Base-by-base conservation (phyloP, 2,113 vertebrate genomes). In the Eulemur rufifrons region DNA sequence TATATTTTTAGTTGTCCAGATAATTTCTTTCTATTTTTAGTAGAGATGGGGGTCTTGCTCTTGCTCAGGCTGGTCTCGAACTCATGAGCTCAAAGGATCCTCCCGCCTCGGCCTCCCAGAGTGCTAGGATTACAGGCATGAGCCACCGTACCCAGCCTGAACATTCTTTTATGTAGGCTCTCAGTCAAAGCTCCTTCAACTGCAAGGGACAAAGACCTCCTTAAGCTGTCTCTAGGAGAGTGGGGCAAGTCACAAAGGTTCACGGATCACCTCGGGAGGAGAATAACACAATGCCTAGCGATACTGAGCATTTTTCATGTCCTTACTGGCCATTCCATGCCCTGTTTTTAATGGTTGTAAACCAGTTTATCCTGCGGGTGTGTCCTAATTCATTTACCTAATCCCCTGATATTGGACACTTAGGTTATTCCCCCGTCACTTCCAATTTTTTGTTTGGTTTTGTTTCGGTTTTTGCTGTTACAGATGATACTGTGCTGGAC, bases 351-450 rank as follows among this genome's bases (percentile, higher is more conserved):
- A 2, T 21, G 37, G 50, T 14, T 37, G 59, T 56, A 27, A 10
- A 21, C 29, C 3, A 18, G 25, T 29, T 20, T 37, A 1, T 15
- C 25, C 7, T 5, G 0, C 8, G 69, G 47, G 37, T 18, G 0
- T 6, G 3, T n/a, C 56, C 63, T 18, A 27, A 21, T 15, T 17
- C 63, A 29, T 21, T n/a, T 20, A 0, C 0, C 32, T 45, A 0
- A 5, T 20, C 23, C 66, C 76, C 39, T 8, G 15, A 15, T 39
- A 0, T 4, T 10, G 34, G 71, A 12, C 50, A 8, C 27, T 11
- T 56, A 52, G 64, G 15, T 20, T 14, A 9, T 45, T 61, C 12
- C 11, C 32, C 39, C 23, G 39, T 37, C 32, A 37, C 45, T 85
- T 32, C 11, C 15, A 15, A n/a, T 68, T 25, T 17, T 29, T 34